Evolutionary conservation across 1,140 invertebrate genomes (phyloP).

Genomic region (Cotesia chilonis): DNA sequence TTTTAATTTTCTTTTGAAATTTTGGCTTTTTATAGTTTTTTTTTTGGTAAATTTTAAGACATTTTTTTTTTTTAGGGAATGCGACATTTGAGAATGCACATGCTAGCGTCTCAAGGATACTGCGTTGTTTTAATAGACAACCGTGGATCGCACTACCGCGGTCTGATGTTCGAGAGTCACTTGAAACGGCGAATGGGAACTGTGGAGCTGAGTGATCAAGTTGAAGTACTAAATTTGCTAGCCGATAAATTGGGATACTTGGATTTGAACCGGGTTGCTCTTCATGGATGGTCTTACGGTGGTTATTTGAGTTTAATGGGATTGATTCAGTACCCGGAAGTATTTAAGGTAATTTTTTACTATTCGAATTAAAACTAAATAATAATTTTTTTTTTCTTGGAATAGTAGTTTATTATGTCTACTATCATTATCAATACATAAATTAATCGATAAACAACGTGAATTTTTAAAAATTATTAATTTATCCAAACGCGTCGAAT

Average conservation of each 20-base stretch:
- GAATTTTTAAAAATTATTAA: too few species aligned
- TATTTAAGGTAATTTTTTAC: constrained; percentile 76
- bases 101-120: constrained; percentile 95
- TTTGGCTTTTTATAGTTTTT: too few species aligned
- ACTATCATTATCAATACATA: too few species aligned
- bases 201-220: constrained; percentile 95
- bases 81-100: constrained; percentile 91
- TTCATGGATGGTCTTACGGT: constrained; percentile 99
- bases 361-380: too few species aligned
- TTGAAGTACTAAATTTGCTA: constrained; percentile 91
- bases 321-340: constrained; percentile 80
- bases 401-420: too few species aligned
- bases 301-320: constrained; percentile 89
- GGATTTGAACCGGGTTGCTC: constrained; percentile 90
- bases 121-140: constrained; percentile 96
- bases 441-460: too few species aligned
- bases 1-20: too few species aligned
- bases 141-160: constrained; percentile 91
- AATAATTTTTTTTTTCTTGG: too few species aligned
- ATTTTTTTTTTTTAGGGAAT: constrained; percentile 69
- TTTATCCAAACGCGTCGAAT: too few species aligned
- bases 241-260: constrained; percentile 86
- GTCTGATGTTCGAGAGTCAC: constrained; percentile 89
- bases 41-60: too few species aligned
- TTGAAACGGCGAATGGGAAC: constrained; percentile 90